Evolutionary conservation across 2,113 vertebrate genomes (phyloP).

Genomic region (Emberiza fucata): DNA sequence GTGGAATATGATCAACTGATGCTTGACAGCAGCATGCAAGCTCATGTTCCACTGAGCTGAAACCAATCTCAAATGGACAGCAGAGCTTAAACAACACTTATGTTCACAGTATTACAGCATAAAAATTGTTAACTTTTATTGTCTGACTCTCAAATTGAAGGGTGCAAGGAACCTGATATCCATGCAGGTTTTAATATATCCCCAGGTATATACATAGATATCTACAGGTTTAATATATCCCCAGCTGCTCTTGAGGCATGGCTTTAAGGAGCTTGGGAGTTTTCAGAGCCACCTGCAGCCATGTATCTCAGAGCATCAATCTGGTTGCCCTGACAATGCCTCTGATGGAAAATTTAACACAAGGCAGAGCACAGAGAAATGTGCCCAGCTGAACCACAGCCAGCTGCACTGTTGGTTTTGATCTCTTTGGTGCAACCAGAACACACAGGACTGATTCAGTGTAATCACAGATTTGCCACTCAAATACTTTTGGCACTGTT

Average conservation of each 20-base stretch:
- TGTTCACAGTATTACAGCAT: neutral
- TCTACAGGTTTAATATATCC: neutral
- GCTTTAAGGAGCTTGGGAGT: neutral
- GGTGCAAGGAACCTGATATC: neutral
- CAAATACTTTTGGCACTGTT: neutral
- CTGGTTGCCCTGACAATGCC: neutral
- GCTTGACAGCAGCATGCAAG: neutral
- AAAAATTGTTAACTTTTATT: neutral
- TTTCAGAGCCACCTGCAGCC: neutral
- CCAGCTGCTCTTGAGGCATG: rapidly evolving
- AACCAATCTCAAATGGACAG: neutral
- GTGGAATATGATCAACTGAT: neutral
- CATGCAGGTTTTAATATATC: neutral
- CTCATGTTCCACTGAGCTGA: neutral
- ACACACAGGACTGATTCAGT: neutral
- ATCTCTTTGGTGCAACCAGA: neutral
- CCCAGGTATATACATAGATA: too few relatives aligned
- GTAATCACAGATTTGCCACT: neutral
- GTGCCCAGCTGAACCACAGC: neutral
- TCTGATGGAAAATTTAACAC: neutral
- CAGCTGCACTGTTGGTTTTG: rapidly evolving
- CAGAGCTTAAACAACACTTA: neutral
- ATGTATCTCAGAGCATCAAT: neutral
- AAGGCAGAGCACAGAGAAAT: neutral
- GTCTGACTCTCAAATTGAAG: neutral